These are phyloP conservation scores for Dyspetes luteomarginatus DNA, from an alignment of 2,888 invertebrate genomes.

Conservation along the genomic window DNA sequence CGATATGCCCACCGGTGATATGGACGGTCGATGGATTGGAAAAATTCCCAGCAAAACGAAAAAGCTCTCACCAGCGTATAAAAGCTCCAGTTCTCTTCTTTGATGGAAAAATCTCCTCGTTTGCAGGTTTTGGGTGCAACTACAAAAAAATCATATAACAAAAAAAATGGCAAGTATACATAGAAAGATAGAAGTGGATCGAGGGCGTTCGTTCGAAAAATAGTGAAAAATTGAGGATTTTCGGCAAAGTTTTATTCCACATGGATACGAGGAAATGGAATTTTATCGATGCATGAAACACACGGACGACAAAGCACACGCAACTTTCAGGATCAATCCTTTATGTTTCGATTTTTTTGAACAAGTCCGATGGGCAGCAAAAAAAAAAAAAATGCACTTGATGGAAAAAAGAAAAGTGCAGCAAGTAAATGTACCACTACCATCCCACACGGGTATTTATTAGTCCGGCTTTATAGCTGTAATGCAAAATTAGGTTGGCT, in stretches of 20 bases:
- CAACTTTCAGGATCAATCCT: background rate
- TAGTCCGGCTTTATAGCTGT: slow-evolving; percentile 1
- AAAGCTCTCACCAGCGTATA: background rate
- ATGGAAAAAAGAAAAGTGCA: slow-evolving; percentile 9
- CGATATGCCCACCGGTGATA: background rate
- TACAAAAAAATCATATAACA: slow-evolving; percentile 67
- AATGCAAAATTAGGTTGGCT: slow-evolving; percentile 19
- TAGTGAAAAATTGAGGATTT: slow-evolving; percentile 33
- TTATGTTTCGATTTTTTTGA: background rate
- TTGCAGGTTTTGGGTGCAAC: slow-evolving; percentile 2
- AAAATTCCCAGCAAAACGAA: background rate
- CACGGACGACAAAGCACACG: background rate
- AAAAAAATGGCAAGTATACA: slow-evolving; percentile 69
- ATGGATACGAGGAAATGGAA: background rate
- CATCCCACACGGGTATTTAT: slow-evolving; percentile 8
- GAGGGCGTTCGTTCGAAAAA: slow-evolving; percentile 40
- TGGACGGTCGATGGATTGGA: background rate
- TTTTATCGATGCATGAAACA: slow-evolving; percentile 21
- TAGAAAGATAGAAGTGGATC: slow-evolving; percentile 56
- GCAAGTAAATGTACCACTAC: slow-evolving; percentile 3
- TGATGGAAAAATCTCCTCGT: background rate
- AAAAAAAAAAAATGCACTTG: background rate
- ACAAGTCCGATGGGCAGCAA: background rate
- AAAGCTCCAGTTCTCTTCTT: background rate
- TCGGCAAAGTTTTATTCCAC: slow-evolving; percentile 14